phyloP scores from a whole-genome alignment of 2,113 vertebrate species.

The Eulacestoma nigropectus region DNA sequence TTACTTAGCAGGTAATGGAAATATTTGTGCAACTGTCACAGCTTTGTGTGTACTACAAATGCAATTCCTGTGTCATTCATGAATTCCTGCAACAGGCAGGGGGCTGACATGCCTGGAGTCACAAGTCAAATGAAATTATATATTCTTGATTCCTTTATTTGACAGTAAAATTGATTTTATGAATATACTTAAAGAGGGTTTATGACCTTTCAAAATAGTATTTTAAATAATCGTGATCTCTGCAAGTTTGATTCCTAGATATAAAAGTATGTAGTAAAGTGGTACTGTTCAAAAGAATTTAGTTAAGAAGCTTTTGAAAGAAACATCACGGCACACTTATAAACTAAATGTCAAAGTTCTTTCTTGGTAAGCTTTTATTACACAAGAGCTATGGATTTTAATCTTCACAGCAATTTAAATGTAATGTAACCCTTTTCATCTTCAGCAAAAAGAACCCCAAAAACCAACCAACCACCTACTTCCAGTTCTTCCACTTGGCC shows the following conservation, averaged over 20 bases:
- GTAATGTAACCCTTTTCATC: not conserved
- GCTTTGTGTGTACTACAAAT: not conserved
- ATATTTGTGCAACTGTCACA: not conserved
- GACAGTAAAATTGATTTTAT: not conserved
- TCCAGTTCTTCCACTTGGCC: not conserved
- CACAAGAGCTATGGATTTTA: not conserved
- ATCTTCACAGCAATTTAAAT: not conserved
- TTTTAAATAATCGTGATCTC: not conserved
- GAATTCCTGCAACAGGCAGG: not conserved
- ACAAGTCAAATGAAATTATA: not conserved
- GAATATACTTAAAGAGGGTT: not conserved
- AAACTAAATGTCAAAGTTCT: not conserved
- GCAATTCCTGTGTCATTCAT: not conserved
- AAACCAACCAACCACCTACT: not conserved
- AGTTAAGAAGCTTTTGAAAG: not conserved
- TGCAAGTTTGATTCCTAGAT: not conserved
- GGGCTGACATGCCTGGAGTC: not conserved
- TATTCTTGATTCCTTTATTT: not conserved
- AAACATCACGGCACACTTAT: not conserved
- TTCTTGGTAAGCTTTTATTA: not conserved
- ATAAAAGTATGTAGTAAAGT: not conserved
- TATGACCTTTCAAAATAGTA: not conserved
- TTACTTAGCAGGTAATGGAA: not conserved
- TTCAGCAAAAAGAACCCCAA: not conserved
- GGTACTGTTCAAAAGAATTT: not conserved